Percentiles rank a stretch among this genome's conserved stretches.
phyloP scores from a whole-genome alignment of 2,888 invertebrate species.

The Cephus nigrinus region DNA sequence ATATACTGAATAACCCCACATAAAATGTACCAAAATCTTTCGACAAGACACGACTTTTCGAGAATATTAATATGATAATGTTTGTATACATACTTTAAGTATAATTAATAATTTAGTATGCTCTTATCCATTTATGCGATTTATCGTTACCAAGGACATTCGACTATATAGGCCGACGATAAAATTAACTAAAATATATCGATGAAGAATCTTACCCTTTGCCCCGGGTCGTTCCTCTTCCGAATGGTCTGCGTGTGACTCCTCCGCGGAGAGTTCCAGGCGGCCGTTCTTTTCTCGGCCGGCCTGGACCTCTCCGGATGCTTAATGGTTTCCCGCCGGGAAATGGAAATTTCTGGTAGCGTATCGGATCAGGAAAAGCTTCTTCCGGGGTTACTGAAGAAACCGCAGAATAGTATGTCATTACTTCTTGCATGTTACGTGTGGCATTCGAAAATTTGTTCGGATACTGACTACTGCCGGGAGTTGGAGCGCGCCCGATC shows the following conservation, averaged over 20 bases:
- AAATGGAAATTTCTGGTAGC: conserved; percentile 68
- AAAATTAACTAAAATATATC: background rate
- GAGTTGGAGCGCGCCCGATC: conserved; percentile 53
- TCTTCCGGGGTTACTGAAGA: conserved; percentile 70
- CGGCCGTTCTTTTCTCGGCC: conserved; percentile 81
- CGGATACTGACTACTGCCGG: conserved; percentile 46
- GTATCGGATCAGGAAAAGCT: conserved; percentile 75
- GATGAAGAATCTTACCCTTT: conserved; percentile 50
- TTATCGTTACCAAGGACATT: background rate
- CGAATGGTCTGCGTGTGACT: conserved; percentile 54
- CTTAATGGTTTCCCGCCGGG: conserved; percentile 72
- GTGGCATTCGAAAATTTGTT: conserved; percentile 14
- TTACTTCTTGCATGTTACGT: background rate
- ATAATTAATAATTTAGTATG: background rate
- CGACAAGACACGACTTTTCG: background rate
- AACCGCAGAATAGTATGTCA: background rate
- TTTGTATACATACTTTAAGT: background rate
- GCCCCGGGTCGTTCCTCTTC: conserved; percentile 59
- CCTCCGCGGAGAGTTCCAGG: conserved; percentile 65
- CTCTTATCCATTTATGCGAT: background rate
- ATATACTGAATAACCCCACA: background rate
- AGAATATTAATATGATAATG: background rate
- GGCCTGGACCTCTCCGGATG: conserved; percentile 80
- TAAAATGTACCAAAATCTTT: background rate
- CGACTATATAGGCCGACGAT: background rate